phyloP scores from a whole-genome alignment of 2,888 invertebrate genomes.

The Drosophila kuntzei region DNA sequence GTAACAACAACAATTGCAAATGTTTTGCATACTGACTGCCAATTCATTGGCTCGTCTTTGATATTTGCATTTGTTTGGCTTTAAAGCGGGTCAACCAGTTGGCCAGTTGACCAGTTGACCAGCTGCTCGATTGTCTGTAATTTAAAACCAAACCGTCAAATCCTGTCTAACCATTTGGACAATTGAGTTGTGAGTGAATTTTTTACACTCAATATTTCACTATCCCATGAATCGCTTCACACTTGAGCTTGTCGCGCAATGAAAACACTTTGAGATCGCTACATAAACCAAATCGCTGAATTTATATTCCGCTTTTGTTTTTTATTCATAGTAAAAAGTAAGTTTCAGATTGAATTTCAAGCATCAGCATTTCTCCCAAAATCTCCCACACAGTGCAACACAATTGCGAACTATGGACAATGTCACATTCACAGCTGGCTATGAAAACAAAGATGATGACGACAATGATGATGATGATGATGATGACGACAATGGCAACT shows the following conservation, averaged over 20 bases:
- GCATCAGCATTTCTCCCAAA: conserved; percentile 58
- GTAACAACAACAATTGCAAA: conserved; percentile 25
- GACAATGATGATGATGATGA: conserved; percentile 33
- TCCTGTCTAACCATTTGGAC: conserved; percentile 53
- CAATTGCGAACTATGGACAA: conserved; percentile 52
- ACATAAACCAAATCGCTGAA: conserved; percentile 45
- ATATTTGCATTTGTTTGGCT: conserved; percentile 75
- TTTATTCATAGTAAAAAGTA: conserved; percentile 5
- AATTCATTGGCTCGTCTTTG: conserved; percentile 56
- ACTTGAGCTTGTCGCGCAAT: conserved; percentile 53
- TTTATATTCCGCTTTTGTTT: conserved; percentile 34
- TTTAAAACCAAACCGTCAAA: conserved; percentile 47
- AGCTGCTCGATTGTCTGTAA: conserved; percentile 42
- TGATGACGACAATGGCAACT: conserved; percentile 45
- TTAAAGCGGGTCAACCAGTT: conserved; percentile 72
- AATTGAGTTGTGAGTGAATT: conserved; percentile 69
- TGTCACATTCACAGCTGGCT: conserved; percentile 57
- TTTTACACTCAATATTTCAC: conserved; percentile 14
- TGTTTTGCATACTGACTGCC: conserved; percentile 37
- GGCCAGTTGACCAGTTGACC: conserved; percentile 24
- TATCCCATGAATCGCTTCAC: conserved; percentile 24
- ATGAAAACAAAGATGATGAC: conserved; percentile 55
- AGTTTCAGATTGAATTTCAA: conserved; percentile 61
- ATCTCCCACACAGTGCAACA: conserved; percentile 22
- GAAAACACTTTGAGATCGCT: conserved; percentile 59